Conservation (phyloP, 2,888 invertebrate species). For the Mythimna ferrago region DNA sequence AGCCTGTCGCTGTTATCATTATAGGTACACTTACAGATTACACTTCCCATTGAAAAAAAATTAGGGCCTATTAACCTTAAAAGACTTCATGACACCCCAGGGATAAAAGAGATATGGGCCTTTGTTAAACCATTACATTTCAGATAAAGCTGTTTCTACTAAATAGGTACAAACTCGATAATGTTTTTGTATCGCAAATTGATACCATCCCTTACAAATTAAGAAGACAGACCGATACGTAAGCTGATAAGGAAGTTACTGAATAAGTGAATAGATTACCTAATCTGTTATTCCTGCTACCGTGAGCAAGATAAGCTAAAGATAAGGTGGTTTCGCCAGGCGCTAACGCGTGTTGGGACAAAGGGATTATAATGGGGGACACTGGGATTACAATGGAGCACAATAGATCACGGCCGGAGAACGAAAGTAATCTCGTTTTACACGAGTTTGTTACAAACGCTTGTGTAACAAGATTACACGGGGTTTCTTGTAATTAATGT, state of each 20-base stretch:
- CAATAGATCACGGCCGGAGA: constrained; percentile 78
- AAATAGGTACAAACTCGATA: constrained; percentile 27
- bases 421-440: constrained; percentile 83
- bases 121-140: constrained; percentile 20
- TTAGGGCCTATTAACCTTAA: constrained; percentile 28
- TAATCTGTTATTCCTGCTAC: constrained; percentile 66
- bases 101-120: constrained; percentile 20
- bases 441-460: constrained; percentile 73
- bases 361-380: constrained; percentile 82
- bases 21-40: constrained; percentile 13
- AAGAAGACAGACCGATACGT: constrained; percentile 53
- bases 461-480: constrained; percentile 84
- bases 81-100: constrained; percentile 21
- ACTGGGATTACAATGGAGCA: constrained; percentile 80
- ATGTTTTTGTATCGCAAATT: constrained; percentile 60
- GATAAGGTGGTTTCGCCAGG: constrained; percentile 76
- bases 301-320: constrained; percentile 67
- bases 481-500: constrained; percentile 66
- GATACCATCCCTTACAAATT: constrained; percentile 63
- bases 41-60: constrained; percentile 18
- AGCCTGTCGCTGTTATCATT: constrained; percentile 18
- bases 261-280: constrained; percentile 65
- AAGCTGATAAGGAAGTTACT: constrained; percentile 56
- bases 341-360: constrained; percentile 77
- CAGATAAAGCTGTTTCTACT: constrained; percentile 46